Conservation (phyloP, 2,888 invertebrate genomes). For the Drosophila paramelanica region DNA sequence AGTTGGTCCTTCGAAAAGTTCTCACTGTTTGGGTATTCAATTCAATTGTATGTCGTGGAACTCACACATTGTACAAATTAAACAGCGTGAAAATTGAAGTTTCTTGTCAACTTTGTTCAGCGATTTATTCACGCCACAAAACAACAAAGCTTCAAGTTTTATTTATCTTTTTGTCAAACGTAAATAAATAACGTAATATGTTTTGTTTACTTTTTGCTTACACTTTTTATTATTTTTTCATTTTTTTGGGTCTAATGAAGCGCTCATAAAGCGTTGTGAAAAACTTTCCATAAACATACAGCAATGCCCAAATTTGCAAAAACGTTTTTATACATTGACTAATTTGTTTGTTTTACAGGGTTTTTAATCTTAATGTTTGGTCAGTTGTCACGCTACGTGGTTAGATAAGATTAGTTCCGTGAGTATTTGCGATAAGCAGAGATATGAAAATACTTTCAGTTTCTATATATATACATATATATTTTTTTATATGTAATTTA, state of each 20-base stretch:
- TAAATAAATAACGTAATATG: constrained; percentile 55
- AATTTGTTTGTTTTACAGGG: constrained; percentile 40
- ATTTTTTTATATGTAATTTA: not conserved
- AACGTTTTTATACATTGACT: constrained; percentile 32
- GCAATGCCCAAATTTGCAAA: not conserved
- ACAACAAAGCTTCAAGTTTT: constrained; percentile 39
- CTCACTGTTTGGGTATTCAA: not conserved
- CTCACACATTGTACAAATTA: constrained; percentile 34
- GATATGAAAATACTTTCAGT: constrained; percentile 3
- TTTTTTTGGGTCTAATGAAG: constrained; percentile 56
- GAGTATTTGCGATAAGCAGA: not conserved
- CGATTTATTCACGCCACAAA: constrained; percentile 29
- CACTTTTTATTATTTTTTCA: not conserved
- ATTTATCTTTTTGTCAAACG: constrained; percentile 56
- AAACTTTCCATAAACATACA: constrained; percentile 25
- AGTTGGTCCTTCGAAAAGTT: constrained; percentile 28
- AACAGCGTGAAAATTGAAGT: constrained; percentile 35
- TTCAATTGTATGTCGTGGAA: constrained; percentile 15
- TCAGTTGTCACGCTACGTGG: constrained; percentile 17
- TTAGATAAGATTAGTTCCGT: constrained; percentile 42
- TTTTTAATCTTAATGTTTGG: constrained; percentile 17
- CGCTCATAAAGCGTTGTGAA: constrained; percentile 37
- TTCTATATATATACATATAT: not conserved
- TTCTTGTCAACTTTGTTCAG: constrained; percentile 30
- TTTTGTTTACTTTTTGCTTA: constrained; percentile 27